Evolutionary conservation across 2,113 vertebrate species (phyloP), one percentile per base, ranked within the genome.

Genomic region (Mesembrinibis cayennensis): DNA sequence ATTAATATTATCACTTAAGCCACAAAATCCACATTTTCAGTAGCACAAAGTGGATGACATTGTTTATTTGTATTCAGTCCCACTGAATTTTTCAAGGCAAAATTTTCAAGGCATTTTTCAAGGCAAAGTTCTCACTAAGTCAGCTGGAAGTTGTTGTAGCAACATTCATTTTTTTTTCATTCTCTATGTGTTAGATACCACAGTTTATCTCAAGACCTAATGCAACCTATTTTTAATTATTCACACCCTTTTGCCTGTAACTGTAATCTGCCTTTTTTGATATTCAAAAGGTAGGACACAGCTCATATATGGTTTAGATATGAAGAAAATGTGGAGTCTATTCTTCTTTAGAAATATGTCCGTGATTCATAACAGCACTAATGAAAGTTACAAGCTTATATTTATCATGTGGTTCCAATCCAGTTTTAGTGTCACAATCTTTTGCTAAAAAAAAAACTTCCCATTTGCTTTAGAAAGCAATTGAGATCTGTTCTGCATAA

Each of bases 251-350:
- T 73, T 36, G 36, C 49, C 58, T 82, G 8, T 52, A 85, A 84
- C 34, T 71, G 19, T 53, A 67, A 55, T 72, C 40, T 88, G 4
- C 17, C 30, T 69, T 17, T 76, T 87, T 79, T 4, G 3, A 50
- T 56, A 81, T 38, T 65, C 72, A 71, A 72, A 67, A 71, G 9
- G 6, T 32, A 87, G 26, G 53, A 79, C 30, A 69, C 5, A 13
- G 40, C 65, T 85, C 95, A 93, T 88, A 96, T 92, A 89, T 72
- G 72, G 49, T 53, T 91, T 90, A 88, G 80, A 94, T 90, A 96
- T 78, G 66, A 95, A 72, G 89, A 76, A 90, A 92, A 82, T 58
- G 9, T 34, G 7, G 20, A 85, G 20, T 93, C 71, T 90, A 3
- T 72, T 81, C 30, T 63, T 63, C 67, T 74, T 93, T 40, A 56